A percentile compares a stretch with the other conserved stretches of the same genome.
These are phyloP conservation scores for Allophyes oxyacanthae DNA, from an alignment of 2,888 invertebrate genomes.

Conservation along the genomic window DNA sequence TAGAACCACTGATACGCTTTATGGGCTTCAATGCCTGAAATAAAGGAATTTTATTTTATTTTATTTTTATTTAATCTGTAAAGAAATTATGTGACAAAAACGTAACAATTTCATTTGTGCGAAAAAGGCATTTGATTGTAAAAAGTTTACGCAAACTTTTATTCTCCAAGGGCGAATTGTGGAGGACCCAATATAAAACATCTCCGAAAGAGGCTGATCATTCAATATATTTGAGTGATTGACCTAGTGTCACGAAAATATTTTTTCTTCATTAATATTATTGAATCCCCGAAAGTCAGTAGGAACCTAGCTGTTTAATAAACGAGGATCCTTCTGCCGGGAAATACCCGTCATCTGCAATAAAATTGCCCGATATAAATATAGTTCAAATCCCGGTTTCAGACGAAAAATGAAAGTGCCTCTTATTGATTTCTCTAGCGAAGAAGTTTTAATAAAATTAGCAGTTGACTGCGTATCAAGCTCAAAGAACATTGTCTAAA, in stretches of 20 bases:
- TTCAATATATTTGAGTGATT: slow-evolving; percentile 46
- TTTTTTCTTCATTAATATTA: slow-evolving; percentile 44
- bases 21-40: too few species aligned
- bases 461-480: background rate
- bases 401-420: background rate
- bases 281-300: slow-evolving; percentile 42
- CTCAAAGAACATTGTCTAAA: background rate
- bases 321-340: slow-evolving; percentile 19
- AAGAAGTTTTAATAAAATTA: background rate
- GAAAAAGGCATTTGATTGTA: slow-evolving; percentile 29
- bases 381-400: slow-evolving; percentile 8
- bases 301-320: slow-evolving; percentile 29
- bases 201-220: slow-evolving; percentile 34
- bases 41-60: too few species aligned
- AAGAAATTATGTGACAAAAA: slow-evolving; percentile 62
- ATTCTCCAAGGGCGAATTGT: slow-evolving; percentile 13
- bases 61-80: slow-evolving; percentile 69
- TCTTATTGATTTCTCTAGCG: background rate
- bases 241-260: slow-evolving; percentile 33
- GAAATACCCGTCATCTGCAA: slow-evolving; percentile 23
- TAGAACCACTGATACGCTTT: too few species aligned
- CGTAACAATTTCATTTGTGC: slow-evolving; percentile 51
- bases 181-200: slow-evolving; percentile 21
- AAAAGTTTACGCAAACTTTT: slow-evolving; percentile 32
- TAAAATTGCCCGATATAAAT: slow-evolving; percentile 20